A percentile compares a stretch with the other conserved stretches of the same genome.
phyloP scores from a whole-genome alignment of 2,888 invertebrate genomes.

The Microplitis deprimator region DNA sequence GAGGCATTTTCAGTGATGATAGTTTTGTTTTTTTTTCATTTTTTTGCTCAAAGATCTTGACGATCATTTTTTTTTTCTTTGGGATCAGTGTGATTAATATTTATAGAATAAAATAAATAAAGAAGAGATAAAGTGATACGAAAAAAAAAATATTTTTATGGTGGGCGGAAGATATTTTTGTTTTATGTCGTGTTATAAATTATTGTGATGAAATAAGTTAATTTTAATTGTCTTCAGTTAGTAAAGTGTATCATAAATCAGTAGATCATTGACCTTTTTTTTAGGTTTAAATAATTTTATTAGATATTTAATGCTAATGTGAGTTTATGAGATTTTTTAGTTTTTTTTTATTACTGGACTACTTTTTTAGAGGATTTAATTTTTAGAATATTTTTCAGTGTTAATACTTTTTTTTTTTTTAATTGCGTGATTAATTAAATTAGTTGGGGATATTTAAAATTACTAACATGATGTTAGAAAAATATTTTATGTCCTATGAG shows the following conservation, averaged over 20 bases:
- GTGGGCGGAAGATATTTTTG: conserved; percentile 15
- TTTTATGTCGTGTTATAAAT: conserved; percentile 23
- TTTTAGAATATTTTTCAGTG: too few species aligned
- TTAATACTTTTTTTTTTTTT: too few species aligned
- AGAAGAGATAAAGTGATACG: not conserved
- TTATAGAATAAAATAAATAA: not conserved
- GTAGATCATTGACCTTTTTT: conserved; percentile 31
- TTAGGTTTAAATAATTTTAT: not conserved
- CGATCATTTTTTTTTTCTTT: conserved; percentile 25
- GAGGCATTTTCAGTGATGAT: not conserved
- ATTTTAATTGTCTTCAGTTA: conserved; percentile 29
- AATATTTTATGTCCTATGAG: too few species aligned
- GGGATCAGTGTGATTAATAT: not conserved
- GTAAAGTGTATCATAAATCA: conserved; percentile 29
- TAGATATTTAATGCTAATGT: not conserved
- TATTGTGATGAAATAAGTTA: conserved; percentile 24
- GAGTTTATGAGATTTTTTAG: not conserved
- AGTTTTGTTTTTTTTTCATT: conserved; percentile 24
- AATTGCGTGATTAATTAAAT: too few species aligned
- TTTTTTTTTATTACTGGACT: too few species aligned
- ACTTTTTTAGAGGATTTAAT: too few species aligned
- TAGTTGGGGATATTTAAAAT: too few species aligned
- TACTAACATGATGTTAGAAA: too few species aligned
- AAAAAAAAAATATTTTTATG: not conserved
- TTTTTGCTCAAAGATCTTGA: not conserved